Percentiles rank a stretch among this genome's conserved stretches.
Evolutionary conservation across 2,797 vertebrate species (phyloP).

Genomic region (Geotrypetes seraphini): DNA sequence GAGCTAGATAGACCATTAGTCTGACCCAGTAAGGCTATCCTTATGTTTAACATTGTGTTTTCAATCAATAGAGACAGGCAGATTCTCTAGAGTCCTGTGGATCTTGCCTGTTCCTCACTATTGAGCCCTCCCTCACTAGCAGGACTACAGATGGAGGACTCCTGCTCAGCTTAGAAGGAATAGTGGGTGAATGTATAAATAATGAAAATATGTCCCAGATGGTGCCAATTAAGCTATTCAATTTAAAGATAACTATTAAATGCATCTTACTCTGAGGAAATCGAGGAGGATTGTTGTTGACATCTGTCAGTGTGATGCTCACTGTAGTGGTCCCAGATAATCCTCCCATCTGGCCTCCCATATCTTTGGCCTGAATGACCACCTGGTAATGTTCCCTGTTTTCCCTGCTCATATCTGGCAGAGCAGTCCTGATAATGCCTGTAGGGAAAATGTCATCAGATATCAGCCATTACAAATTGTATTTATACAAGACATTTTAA

Average conservation of each 20-base stretch:
- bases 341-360: conserved; percentile 96
- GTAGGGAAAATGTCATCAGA: conserved; percentile 26
- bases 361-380: conserved; percentile 95
- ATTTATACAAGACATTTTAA: background rate
- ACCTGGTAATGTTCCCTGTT: conserved; percentile 90
- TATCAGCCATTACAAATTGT: no score
- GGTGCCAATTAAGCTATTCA: conserved; percentile 4
- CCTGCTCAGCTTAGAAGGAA: no score
- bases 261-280: conserved; percentile 81
- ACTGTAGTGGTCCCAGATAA: conserved; percentile 86
- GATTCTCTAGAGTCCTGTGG: no score
- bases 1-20: no score
- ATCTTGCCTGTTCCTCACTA: no score
- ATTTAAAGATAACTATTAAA: conserved; percentile 7
- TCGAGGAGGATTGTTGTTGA: conserved; percentile 91
- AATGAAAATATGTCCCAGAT: background rate
- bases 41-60: no score
- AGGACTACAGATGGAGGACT: no score
- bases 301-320: conserved; percentile 85
- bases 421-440: conserved; percentile 91
- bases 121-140: no score
- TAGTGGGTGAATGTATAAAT: background rate
- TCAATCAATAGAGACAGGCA: no score
- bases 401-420: conserved; percentile 92
- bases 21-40: no score